Conservation (phyloP, 1,140 invertebrate species). For the Cotesia chilonis region DNA sequence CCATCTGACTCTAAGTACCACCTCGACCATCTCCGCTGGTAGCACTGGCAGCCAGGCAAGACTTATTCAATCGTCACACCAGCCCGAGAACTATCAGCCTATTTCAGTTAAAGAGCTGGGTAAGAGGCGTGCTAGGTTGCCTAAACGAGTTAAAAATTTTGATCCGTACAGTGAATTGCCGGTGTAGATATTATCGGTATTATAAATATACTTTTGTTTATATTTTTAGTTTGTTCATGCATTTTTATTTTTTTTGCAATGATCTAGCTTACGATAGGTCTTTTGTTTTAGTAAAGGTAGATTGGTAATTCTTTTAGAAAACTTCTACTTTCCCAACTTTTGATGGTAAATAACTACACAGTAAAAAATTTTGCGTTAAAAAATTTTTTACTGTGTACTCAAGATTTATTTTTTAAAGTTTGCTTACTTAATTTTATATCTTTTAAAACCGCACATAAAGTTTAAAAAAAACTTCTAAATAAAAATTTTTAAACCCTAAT, state of each 20-base stretch:
- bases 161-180: conserved; percentile 32
- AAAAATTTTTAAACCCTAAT: too few species aligned
- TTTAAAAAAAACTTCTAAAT: too few species aligned
- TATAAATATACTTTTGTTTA: background rate
- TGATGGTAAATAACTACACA: too few species aligned
- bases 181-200: conserved; percentile 24
- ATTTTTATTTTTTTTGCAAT: background rate
- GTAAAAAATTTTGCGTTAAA: too few species aligned
- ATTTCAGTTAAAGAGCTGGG: conserved; percentile 85
- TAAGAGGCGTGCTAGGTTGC: conserved; percentile 66
- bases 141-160: conserved; percentile 42
- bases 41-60: conserved; percentile 92
- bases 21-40: conserved; percentile 91
- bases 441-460: too few species aligned
- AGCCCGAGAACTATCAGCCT: conserved; percentile 88
- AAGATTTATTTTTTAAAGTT: too few species aligned
- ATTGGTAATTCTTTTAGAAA: conserved; percentile 6
- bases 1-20: conserved; percentile 90
- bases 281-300: conserved; percentile 11
- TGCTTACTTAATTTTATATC: too few species aligned
- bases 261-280: conserved; percentile 7
- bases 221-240: conserved; percentile 1
- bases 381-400: too few species aligned
- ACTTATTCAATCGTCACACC: conserved; percentile 91
- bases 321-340: too few species aligned